phyloP scores from a whole-genome alignment of 2,797 vertebrate species.

The Otus scops region DNA sequence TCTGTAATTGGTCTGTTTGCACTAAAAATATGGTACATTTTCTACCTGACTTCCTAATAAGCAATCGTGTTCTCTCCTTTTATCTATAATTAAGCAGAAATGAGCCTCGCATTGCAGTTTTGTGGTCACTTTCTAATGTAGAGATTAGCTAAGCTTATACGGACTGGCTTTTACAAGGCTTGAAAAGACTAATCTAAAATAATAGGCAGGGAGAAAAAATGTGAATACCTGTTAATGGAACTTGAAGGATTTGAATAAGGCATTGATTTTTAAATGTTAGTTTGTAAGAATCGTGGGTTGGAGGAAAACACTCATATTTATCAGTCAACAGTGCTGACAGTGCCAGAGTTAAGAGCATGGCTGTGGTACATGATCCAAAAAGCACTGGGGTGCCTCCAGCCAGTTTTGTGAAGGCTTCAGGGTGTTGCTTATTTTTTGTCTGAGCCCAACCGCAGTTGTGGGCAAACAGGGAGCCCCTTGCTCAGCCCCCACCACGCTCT shows the following conservation, averaged over 20 bases:
- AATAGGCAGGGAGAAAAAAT: neutral
- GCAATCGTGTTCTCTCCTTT: slow-evolving; percentile 32
- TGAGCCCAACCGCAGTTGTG: neutral
- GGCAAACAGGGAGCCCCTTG: no score
- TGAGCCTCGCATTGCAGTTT: neutral
- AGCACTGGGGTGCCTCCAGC: neutral
- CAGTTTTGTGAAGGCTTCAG: neutral
- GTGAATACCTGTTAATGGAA: neutral
- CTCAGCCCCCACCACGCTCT: neutral
- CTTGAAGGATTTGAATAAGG: neutral
- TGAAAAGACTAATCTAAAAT: slow-evolving; percentile 6
- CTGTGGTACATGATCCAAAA: neutral
- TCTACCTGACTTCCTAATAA: slow-evolving; percentile 45
- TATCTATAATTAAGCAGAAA: slow-evolving; percentile 40
- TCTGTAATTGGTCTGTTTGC: slow-evolving; percentile 1
- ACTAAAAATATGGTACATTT: slow-evolving; percentile 1
- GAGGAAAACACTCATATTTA: neutral
- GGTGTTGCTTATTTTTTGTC: neutral
- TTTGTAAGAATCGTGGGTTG: neutral
- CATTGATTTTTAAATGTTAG: neutral
- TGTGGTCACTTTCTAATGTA: neutral
- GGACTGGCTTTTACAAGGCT: neutral
- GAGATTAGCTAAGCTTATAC: neutral
- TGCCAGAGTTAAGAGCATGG: accelerated
- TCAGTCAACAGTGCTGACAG: accelerated